A percentile compares a stretch with the other conserved stretches of the same genome.
Evolutionary conservation across 2,888 invertebrate genomes (phyloP).

Genomic region (Cyclophora punctaria): DNA sequence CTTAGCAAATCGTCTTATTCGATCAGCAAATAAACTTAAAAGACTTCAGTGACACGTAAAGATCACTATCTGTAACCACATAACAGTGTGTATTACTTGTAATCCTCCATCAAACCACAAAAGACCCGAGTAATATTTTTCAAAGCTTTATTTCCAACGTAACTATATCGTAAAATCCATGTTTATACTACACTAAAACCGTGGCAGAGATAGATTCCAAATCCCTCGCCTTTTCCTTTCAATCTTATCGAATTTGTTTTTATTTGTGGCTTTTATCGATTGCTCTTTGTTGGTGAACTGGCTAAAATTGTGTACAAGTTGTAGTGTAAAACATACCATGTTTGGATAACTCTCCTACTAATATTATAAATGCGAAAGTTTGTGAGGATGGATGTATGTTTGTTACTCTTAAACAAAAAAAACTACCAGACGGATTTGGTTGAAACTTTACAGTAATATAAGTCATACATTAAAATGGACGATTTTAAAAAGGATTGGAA

Average conservation of each 20-base stretch:
- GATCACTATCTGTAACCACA: background rate
- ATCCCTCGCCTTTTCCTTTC: background rate
- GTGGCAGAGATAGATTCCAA: background rate
- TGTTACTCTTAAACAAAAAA: too few relatives aligned
- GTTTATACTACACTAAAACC: background rate
- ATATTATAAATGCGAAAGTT: too few relatives aligned
- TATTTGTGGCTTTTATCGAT: slow-evolving; percentile 1
- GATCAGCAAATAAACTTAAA: too few relatives aligned
- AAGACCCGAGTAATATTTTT: background rate
- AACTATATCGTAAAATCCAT: background rate
- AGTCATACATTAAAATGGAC: too few relatives aligned
- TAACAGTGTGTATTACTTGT: background rate
- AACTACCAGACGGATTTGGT: too few relatives aligned
- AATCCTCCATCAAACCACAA: background rate
- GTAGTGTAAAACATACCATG: too few relatives aligned
- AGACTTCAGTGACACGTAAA: background rate
- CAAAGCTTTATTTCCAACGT: background rate
- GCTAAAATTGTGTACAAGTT: background rate
- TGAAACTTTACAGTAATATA: too few relatives aligned
- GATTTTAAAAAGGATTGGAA: too few relatives aligned
- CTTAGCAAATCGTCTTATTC: too few relatives aligned
- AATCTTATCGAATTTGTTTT: slow-evolving; percentile 8
- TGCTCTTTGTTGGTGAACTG: background rate
- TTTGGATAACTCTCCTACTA: too few relatives aligned
- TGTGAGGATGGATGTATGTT: too few relatives aligned